Conservation (phyloP, 2,888 invertebrate genomes). For the Tipula vernalis region DNA sequence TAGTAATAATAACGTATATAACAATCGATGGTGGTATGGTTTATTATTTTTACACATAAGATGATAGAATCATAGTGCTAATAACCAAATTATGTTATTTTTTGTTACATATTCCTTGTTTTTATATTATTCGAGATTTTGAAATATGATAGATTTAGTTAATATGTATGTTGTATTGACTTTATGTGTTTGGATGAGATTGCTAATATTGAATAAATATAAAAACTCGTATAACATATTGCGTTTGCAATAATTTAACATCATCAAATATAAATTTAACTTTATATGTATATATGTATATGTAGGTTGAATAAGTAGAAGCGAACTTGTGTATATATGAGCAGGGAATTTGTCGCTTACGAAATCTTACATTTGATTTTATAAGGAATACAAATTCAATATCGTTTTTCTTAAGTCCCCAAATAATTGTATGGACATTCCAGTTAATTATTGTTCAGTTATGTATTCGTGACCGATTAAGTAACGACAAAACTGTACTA, state of each 20-base stretch:
- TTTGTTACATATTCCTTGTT: not conserved
- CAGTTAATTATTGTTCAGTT: too few relatives aligned
- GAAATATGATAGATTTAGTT: not conserved
- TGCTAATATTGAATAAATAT: not conserved
- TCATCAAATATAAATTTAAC: not conserved
- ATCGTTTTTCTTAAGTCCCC: too few relatives aligned
- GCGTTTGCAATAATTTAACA: not conserved
- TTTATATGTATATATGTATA: too few relatives aligned
- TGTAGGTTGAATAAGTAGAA: too few relatives aligned
- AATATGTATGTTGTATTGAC: not conserved
- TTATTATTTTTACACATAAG: not conserved
- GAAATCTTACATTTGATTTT: too few relatives aligned
- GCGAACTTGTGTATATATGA: too few relatives aligned
- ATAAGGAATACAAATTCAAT: too few relatives aligned
- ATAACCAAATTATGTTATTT: not conserved
- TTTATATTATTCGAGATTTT: not conserved
- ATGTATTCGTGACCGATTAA: too few relatives aligned
- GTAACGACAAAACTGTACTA: too few relatives aligned
- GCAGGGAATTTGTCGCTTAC: too few relatives aligned
- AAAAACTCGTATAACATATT: not conserved
- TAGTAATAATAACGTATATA: not conserved
- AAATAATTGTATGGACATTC: too few relatives aligned
- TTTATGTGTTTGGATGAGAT: not conserved
- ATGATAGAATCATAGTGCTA: not conserved
- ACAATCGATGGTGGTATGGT: not conserved